A percentile compares a stretch with the other conserved stretches of the same genome.
These are phyloP conservation scores for Struthio camelus DNA, from an alignment of 2,113 vertebrate species.

Conservation along the genomic window DNA sequence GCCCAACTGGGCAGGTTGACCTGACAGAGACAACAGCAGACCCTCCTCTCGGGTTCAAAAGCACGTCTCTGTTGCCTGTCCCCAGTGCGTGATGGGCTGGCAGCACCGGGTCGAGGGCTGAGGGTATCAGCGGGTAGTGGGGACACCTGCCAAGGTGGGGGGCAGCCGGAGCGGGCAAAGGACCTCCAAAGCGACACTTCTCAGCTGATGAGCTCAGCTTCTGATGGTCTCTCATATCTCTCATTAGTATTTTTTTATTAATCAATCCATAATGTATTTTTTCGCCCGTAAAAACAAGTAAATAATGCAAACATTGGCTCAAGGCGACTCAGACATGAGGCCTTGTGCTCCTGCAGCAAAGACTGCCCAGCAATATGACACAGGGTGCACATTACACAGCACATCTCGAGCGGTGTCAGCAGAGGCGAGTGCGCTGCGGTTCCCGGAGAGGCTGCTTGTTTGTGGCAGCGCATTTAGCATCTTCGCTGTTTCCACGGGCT, in stretches of 20 bases:
- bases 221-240: no score
- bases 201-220: neutral
- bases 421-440: neutral
- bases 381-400: neutral
- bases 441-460: neutral
- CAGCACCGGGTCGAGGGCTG: neutral
- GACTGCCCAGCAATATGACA: neutral
- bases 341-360: neutral
- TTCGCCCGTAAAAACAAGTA: rapidly evolving
- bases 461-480: neutral
- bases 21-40: neutral
- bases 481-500: neutral
- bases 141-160: neutral
- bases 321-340: neutral
- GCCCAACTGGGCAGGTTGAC: neutral
- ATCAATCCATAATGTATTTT: neutral
- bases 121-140: neutral
- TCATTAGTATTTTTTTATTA: neutral
- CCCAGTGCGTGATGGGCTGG: neutral
- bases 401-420: neutral
- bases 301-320: neutral
- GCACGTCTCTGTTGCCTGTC: rapidly evolving
- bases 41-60: neutral
- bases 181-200: neutral
- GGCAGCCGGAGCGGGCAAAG: neutral